Base-by-base conservation (phyloP, 1,140 invertebrate species). In the Medauroidea extradentata region DNA sequence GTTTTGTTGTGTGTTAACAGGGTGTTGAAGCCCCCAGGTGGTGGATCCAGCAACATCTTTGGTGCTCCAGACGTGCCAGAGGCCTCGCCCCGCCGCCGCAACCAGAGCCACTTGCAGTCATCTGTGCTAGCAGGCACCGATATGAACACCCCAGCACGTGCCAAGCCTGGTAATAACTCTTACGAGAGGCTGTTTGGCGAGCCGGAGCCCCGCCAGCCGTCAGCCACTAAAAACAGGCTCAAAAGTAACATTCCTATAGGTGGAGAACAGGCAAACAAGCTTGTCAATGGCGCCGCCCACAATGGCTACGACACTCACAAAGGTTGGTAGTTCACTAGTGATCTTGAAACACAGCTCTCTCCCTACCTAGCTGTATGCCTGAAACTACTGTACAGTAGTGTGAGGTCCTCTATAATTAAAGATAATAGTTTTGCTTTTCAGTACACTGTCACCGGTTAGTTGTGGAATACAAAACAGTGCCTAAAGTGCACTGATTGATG, bases 1-100 rank as follows among this genome's bases (percentile, higher is more conserved):
- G 27, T 52, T 4, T 19, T n/a, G 39, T 16, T 18, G 11, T 39
- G 2, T 57, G 48, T 70, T 65, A n/a, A 4, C 66, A 86, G 84
- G 71, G 83, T 85, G 21, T 67, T 85, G 64, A 83, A 83, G 68
- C 84, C 84, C n/a, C 84, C 84, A 48, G 84, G 84, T 52, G 84
- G 84, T 60, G 83, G 81, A 5, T 81, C 78, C 64, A 83, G 81
- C 66, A 82, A 85, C 69, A 84, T 85, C 59, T 85, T 85, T 67
- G 82, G 80, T 19, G 63, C 56, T 1, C 24, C 50, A 13, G 59
- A 57, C 8, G 59, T 19, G 14, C 38, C 38, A 7, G 24, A 53
- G 14, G 19, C 34, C 46, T 46, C 39, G 57, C 71, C 5, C 63
- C 65, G 4, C 65, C 64, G 3, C 72, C 71, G 43, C 5, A 69